A percentile compares a stretch with the other conserved stretches of the same genome.
Evolutionary conservation across 2,888 invertebrate species (phyloP).

Genomic region (Lordiphosa fenestrarum): DNA sequence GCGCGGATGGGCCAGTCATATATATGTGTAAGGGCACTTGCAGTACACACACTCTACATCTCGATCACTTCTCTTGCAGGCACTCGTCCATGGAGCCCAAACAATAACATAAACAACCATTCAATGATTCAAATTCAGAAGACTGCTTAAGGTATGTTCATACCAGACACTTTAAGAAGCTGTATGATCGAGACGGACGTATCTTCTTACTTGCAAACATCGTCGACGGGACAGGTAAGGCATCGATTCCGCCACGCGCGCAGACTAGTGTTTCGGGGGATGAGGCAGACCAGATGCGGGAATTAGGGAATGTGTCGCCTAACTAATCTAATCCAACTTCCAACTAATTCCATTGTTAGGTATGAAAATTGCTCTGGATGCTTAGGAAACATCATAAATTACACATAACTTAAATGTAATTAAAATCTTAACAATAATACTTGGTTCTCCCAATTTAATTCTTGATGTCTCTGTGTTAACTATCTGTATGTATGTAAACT

Average conservation of each 20-base stretch:
- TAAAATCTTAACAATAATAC: slow-evolving; percentile 38
- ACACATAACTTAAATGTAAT: slow-evolving; percentile 47
- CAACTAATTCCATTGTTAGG: slow-evolving; percentile 55
- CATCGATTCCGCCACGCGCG: not conserved
- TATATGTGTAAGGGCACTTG: no score
- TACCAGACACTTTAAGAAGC: slow-evolving; percentile 95
- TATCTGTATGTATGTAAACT: slow-evolving; percentile 19
- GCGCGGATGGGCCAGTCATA: not conserved
- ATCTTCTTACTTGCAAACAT: slow-evolving; percentile 95
- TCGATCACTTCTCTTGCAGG: not conserved
- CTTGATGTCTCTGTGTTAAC: slow-evolving; percentile 50
- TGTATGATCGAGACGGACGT: slow-evolving; percentile 98
- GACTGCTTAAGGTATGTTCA: slow-evolving; percentile 85
- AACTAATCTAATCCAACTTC: slow-evolving; percentile 30
- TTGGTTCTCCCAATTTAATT: slow-evolving; percentile 31
- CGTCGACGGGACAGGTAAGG: slow-evolving; percentile 94
- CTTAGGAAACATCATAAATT: slow-evolving; percentile 44
- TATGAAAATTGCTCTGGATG: slow-evolving; percentile 51
- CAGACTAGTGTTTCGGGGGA: no score
- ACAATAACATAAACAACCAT: slow-evolving; percentile 19
- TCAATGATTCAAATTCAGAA: slow-evolving; percentile 45
- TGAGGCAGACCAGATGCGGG: no score
- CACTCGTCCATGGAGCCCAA: slow-evolving; percentile 21
- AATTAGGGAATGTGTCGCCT: not conserved
- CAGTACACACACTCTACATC: not conserved